Evolutionary conservation across 2,888 invertebrate species (phyloP), one percentile per base, ranked within the genome.

Genomic region (Hololepta plana): DNA sequence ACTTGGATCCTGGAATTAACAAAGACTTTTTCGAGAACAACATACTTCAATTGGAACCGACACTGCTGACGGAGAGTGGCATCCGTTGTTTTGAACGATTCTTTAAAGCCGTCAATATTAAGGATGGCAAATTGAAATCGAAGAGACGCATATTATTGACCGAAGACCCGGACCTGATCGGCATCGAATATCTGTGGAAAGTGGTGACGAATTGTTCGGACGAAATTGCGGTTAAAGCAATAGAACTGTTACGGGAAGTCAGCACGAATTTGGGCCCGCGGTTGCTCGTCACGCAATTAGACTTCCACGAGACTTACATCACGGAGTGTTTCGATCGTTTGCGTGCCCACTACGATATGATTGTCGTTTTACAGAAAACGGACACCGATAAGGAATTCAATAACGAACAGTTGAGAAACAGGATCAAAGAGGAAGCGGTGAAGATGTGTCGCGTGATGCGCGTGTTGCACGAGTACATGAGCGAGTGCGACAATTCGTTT

Each of bases 1-100:
- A 95, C 54, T 59, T 95, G 28, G 95, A 95, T 58, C 93, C 93
- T 2, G 87, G 88, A 39, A 88, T 93, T 29, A 90, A 88, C 46
- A 72, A 81, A 50, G 87, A 88, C 53, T 96, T 96, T 60, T 95
- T 95, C 60, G 85, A 90, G 55, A 77, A 80, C 44, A 91, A 93
- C 49, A 79, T 95, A 39, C 65, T 95, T 39, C 84, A 84, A 46
- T 63, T 95, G 42, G 82, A 93, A 55, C 91, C 95, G 2, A 72
- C 77, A 38, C 60, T 90, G 38, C 61, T 95, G 21, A 91, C 93
- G 4, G 91, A 93, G 53, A 84, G 84, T 49, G 95, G 95, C 38
- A 91, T 95, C 43, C 90, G 85, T 64, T 93, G 68, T 44, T 75
- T 73, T 49, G 72, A 74, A 49, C 67, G 84, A 42, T 90, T 90